These are phyloP conservation scores for Bellardia bayeri DNA, from an alignment of 2,888 invertebrate species.

Conservation along the genomic window DNA sequence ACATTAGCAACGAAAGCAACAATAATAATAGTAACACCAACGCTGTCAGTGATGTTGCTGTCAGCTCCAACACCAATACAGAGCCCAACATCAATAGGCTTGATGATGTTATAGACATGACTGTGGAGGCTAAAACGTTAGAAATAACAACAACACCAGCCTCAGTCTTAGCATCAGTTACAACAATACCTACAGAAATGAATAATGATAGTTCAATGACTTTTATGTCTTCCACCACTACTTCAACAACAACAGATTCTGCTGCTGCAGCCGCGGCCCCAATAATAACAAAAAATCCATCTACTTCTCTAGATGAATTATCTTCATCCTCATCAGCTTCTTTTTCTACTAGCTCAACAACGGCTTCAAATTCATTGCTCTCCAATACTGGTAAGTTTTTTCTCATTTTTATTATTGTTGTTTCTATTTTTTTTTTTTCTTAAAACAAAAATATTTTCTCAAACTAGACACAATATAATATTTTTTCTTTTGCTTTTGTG, in stretches of 20 bases:
- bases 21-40: constrained; percentile 56
- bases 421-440: constrained; percentile 27
- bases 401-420: constrained; percentile 45
- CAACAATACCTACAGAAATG: constrained; percentile 55
- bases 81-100: constrained; percentile 48
- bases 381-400: constrained; percentile 71
- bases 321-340: constrained; percentile 52
- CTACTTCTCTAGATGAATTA: constrained; percentile 59
- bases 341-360: constrained; percentile 41
- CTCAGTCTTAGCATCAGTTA: constrained; percentile 17
- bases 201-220: constrained; percentile 76
- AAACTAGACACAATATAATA: constrained; percentile 53
- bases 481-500: constrained; percentile 3
- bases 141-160: constrained; percentile 54
- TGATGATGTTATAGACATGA: constrained; percentile 66
- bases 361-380: constrained; percentile 54
- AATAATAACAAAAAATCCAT: constrained; percentile 58
- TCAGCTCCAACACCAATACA: constrained; percentile 22
- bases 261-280: constrained; percentile 62
- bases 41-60: constrained; percentile 45
- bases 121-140: constrained; percentile 64
- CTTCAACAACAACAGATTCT: constrained; percentile 41
- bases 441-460: constrained; percentile 37
- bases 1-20: constrained; percentile 47
- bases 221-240: constrained; percentile 64